Base-by-base conservation (phyloP, 2,888 invertebrate genomes). In the Hybos culiciformis region DNA sequence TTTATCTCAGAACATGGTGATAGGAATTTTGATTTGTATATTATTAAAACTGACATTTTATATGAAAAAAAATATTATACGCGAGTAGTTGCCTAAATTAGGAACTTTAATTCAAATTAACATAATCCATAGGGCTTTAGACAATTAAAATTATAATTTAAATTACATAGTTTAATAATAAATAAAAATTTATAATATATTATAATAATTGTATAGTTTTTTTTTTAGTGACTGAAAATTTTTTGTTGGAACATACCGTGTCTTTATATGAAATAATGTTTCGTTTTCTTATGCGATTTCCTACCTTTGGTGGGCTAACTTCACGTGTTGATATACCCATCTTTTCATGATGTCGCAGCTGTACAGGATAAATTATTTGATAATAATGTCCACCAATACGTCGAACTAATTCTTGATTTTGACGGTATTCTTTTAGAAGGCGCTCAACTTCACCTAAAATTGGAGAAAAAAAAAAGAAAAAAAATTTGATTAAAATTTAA, bases 251-350 rank as follows among this genome's bases (percentile, higher is more conserved):
- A 73, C 73, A 70, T 72, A 72, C 72, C 70, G 68, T 66, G 50
- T 59, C 55, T 54, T 54, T 54, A 70, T 70, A 71, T 68, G 68
- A 60, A 62, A 51, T 50, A 50, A 58, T 58, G 60, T 61, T 59
- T 58, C 62, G 61, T 61, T 62, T 63, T 58, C 58, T 59, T 54
- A 61, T 56, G 54, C 65, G 68, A 64, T 70, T 70, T 64, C 75
- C 73, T 73, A 87, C 87, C 85, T 86, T 86, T 66, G 81, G 78
- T 65, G 80, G 77, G 72, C 82, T 83, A 70, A 85, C 81, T 74
- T 90, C 90, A 68, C 91, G 75, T 55, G 91, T 91, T 57, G 88
- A 90, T 67, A 91, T 90, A 69, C 90, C 91, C 84, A 91, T 85
- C 73, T 90, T 90, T 72, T 90, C 87, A 78, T 91, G 90, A 70